Evolutionary conservation across 2,797 vertebrate genomes (phyloP).

Genomic region (Phoxinus dragarum): DNA sequence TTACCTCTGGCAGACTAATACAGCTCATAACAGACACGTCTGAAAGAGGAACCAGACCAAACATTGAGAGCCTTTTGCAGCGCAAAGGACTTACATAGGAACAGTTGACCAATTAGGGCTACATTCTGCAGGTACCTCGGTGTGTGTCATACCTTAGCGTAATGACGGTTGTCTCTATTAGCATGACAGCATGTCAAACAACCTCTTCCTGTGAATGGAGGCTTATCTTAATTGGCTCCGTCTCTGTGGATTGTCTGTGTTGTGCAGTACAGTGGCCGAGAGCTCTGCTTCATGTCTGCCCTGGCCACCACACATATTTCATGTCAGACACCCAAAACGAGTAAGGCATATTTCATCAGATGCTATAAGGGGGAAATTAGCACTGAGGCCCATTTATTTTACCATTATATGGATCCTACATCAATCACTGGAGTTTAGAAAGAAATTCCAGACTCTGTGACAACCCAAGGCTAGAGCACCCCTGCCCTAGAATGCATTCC

Average conservation of each 20-base stretch:
- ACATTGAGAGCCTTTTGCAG: slow-evolving; percentile 55
- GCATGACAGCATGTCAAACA: slow-evolving; percentile 83
- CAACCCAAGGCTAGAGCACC: slow-evolving; percentile 10
- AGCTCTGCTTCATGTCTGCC: slow-evolving; percentile 73
- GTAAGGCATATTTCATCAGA: slow-evolving; percentile 63
- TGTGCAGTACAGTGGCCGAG: slow-evolving; percentile 61
- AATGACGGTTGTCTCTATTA: slow-evolving; percentile 77
- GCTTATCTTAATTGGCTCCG: slow-evolving; percentile 81
- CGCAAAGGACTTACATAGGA: slow-evolving; percentile 44
- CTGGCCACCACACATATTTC: slow-evolving; percentile 61
- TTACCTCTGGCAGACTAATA: slow-evolving; percentile 55
- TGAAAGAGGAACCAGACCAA: slow-evolving; percentile 59
- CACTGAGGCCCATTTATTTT: slow-evolving; percentile 65
- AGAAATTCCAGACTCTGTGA: slow-evolving; percentile 31
- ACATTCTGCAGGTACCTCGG: slow-evolving; percentile 68
- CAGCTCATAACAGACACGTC: slow-evolving; percentile 48
- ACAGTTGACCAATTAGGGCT: slow-evolving; percentile 64
- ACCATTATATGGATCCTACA: slow-evolving; percentile 59
- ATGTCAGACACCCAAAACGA: slow-evolving; percentile 64
- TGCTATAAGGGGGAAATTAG: slow-evolving; percentile 66
- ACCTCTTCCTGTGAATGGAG: slow-evolving; percentile 83
- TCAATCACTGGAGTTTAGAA: slow-evolving; percentile 59
- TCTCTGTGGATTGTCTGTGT: slow-evolving; percentile 75
- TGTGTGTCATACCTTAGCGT: slow-evolving; percentile 68
- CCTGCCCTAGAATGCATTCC: slow-evolving; percentile 33